These are phyloP conservation scores for Lathamus discolor DNA, from an alignment of 2,113 vertebrate genomes.

Conservation along the genomic window DNA sequence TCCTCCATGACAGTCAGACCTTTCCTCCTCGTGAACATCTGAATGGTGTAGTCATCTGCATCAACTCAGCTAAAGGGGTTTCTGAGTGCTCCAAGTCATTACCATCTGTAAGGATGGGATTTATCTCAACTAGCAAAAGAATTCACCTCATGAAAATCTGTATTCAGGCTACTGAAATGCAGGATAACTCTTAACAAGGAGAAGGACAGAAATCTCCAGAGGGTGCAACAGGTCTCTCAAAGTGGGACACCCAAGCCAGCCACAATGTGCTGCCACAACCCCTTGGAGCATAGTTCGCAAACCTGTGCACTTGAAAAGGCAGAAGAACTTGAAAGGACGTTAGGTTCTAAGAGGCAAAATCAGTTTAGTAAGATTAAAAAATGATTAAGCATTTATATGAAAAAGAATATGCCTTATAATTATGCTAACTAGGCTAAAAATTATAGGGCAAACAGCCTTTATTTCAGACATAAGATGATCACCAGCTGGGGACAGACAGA, in stretches of 20 bases:
- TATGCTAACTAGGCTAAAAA: conserved; percentile 51
- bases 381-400: not conserved
- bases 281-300: not conserved
- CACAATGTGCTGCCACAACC: accelerated
- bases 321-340: not conserved
- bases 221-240: not conserved
- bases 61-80: not conserved
- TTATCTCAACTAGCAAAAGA: not conserved
- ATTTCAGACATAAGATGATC: conserved; percentile 41
- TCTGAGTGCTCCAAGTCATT: conserved; percentile 24
- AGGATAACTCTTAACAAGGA: not conserved
- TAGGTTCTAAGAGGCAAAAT: not conserved
- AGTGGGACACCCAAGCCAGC: accelerated
- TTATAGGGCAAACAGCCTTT: conserved; percentile 29
- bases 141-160: not conserved
- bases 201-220: not conserved
- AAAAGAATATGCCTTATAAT: conserved; percentile 39
- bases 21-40: not conserved
- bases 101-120: not conserved
- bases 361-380: conserved; percentile 24
- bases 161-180: not conserved
- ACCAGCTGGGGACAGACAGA: conserved; percentile 45
- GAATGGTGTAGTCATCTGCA: not conserved
- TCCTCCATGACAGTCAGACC: not conserved
- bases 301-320: not conserved